Conservation (phyloP, 2,888 invertebrate genomes). For the Escarpia spicata region DNA sequence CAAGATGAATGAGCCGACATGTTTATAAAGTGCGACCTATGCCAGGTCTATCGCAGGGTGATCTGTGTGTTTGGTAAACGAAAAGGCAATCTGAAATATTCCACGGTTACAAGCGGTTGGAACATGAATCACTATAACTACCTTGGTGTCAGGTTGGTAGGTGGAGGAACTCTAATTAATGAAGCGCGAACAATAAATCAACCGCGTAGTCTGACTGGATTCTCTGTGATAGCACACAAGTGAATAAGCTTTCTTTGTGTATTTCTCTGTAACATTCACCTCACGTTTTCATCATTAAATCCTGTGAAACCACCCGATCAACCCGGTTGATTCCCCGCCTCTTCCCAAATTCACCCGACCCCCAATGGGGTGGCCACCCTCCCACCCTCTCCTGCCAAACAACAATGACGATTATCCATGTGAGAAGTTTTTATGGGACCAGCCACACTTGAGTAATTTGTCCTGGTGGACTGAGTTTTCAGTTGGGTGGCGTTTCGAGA, state of each 20-base stretch:
- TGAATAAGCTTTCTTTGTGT: neutral
- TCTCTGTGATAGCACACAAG: neutral
- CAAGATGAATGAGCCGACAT: neutral
- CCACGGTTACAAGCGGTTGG: neutral
- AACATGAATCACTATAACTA: neutral
- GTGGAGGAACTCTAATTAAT: neutral
- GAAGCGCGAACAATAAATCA: constrained; percentile 16
- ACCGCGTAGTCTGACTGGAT: neutral
- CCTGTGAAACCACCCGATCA: neutral
- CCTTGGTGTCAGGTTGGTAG: neutral
- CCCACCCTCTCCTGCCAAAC: neutral
- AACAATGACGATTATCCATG: neutral
- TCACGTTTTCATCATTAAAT: neutral
- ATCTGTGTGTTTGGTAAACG: neutral
- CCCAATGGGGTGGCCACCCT: neutral
- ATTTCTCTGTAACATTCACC: neutral
- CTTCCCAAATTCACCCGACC: neutral
- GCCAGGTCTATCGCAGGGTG: neutral
- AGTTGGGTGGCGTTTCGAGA: neutral
- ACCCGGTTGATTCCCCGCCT: neutral
- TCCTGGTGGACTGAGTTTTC: neutral
- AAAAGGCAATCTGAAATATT: constrained; percentile 7
- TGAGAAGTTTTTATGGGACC: neutral
- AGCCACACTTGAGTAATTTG: neutral
- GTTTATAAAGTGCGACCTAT: neutral